phyloP scores from a whole-genome alignment of 2,797 vertebrate genomes.

The Choloepus didactylus region DNA sequence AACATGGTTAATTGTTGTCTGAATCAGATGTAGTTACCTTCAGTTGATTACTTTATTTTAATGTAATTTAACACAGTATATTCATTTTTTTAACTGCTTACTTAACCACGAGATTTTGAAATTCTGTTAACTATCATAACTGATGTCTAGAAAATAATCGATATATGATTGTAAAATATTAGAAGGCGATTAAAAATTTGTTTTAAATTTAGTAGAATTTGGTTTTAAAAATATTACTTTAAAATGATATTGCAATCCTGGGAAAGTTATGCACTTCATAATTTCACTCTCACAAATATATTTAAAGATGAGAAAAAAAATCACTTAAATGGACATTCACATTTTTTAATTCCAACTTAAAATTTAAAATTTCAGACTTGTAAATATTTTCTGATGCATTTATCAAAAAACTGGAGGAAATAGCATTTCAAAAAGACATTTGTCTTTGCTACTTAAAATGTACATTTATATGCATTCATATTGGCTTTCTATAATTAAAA shows the following conservation, averaged over 20 bases:
- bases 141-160: not conserved
- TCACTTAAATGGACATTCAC: not conserved
- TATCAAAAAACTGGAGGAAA: too few species aligned
- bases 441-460: too few species aligned
- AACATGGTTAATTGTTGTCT: not conserved
- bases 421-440: too few species aligned
- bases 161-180: not conserved
- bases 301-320: too few species aligned
- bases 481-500: too few species aligned
- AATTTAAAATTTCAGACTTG: not conserved
- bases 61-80: not conserved
- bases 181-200: conserved; percentile 36
- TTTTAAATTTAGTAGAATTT: not conserved
- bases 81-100: not conserved
- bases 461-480: too few species aligned
- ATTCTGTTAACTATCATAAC: conserved; percentile 23
- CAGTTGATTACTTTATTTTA: conserved; percentile 34
- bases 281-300: too few species aligned
- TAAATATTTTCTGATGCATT: too few species aligned
- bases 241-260: not conserved
- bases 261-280: not conserved
- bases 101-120: not conserved
- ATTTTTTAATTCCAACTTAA: not conserved
- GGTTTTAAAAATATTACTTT: not conserved
- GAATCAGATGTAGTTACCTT: conserved; percentile 33